These are phyloP conservation scores for Parauchenoglanis ngamensis DNA, from an alignment of 2,797 vertebrate genomes.

Conservation along the genomic window DNA sequence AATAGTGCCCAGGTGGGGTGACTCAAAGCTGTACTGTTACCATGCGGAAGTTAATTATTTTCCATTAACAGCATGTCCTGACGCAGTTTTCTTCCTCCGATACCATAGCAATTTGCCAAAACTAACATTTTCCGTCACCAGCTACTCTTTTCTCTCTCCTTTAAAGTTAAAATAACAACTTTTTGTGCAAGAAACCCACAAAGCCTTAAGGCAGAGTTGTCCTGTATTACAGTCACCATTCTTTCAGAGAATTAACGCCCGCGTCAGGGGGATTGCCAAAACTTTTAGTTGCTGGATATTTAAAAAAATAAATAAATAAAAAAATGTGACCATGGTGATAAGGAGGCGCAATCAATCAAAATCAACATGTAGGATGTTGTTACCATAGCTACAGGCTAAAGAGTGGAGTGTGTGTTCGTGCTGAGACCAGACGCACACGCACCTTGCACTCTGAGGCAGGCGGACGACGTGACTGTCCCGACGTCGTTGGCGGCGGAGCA, in stretches of 20 bases:
- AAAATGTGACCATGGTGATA: neutral
- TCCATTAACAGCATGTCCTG: neutral
- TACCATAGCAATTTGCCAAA: neutral
- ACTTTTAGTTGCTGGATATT: neutral
- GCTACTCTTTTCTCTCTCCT: neutral
- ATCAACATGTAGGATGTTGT: neutral
- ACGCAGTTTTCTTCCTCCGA: neutral
- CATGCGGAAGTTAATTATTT: neutral
- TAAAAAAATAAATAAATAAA: too few species aligned
- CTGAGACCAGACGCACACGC: conserved; percentile 35
- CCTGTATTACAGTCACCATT: too few species aligned
- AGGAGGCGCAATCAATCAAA: neutral
- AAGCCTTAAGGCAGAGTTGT: neutral
- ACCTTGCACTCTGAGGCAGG: conserved; percentile 93
- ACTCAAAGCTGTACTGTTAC: neutral
- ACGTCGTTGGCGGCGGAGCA: conserved; percentile 91
- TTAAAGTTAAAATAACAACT: neutral
- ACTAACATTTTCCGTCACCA: neutral
- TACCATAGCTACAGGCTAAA: neutral
- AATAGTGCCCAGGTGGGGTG: too few species aligned
- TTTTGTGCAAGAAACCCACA: neutral
- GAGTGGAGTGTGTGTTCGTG: neutral
- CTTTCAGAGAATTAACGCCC: too few species aligned
- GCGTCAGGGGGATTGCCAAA: neutral
- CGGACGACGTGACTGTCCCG: conserved; percentile 84